phyloP scores from a whole-genome alignment of 2,797 vertebrate genomes.

The Lagorchestes hirsutus region DNA sequence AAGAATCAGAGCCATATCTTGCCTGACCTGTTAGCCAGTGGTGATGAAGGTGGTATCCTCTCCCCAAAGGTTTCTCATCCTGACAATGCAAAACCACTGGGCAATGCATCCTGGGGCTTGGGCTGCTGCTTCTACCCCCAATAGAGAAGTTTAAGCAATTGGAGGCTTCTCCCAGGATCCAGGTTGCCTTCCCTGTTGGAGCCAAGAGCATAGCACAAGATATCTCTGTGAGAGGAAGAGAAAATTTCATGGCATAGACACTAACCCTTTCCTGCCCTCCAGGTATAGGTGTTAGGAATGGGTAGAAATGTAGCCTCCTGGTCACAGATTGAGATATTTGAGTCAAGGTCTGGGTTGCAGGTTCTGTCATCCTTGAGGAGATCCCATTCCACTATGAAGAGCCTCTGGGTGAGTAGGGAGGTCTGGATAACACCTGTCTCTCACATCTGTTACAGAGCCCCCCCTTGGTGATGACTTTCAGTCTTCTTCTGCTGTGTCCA shows the following conservation, averaged over 20 bases:
- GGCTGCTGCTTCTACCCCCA: neutral
- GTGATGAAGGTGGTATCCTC: neutral
- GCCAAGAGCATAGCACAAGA: neutral
- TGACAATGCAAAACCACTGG: neutral
- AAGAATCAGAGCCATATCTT: neutral
- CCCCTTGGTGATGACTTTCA: constrained; percentile 90
- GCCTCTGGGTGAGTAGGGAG: neutral
- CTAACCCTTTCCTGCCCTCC: neutral
- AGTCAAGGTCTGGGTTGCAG: neutral
- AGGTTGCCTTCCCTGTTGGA: neutral
- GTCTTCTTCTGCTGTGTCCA: constrained; percentile 89
- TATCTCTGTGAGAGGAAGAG: neutral
- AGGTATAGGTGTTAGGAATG: neutral
- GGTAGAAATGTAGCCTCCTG: neutral
- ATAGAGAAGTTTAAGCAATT: neutral
- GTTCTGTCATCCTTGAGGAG: neutral
- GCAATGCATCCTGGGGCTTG: neutral
- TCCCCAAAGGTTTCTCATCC: neutral
- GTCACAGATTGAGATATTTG: neutral
- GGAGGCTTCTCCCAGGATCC: neutral
- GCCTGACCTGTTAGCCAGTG: neutral
- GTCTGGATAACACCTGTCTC: constrained; percentile 12
- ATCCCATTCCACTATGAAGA: neutral
- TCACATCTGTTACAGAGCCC: constrained; percentile 88
- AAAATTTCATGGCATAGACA: neutral